These are phyloP conservation scores for Archaeoteleia sp. DNA, from an alignment of 2,888 invertebrate genomes.

Conservation along the genomic window DNA sequence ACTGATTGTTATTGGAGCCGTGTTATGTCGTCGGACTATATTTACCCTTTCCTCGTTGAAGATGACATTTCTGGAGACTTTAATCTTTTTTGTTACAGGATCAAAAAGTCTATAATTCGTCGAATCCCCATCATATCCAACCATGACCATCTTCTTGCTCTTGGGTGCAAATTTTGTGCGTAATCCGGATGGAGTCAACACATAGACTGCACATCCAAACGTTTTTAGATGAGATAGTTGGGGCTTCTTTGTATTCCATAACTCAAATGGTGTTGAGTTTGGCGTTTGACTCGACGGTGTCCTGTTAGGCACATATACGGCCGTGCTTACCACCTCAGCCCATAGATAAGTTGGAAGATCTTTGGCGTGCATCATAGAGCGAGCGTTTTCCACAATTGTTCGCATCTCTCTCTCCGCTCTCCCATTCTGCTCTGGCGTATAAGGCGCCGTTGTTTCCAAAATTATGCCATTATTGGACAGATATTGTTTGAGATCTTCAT, in stretches of 20 bases:
- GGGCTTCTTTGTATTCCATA: constrained; percentile 18
- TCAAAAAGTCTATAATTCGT: constrained; percentile 21
- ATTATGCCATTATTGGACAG: background rate
- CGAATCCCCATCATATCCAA: constrained; percentile 38
- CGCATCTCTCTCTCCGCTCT: background rate
- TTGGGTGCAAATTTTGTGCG: constrained; percentile 32
- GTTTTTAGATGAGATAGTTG: constrained; percentile 11
- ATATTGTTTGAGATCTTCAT: constrained; percentile 3
- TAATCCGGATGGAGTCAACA: constrained; percentile 30
- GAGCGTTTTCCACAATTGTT: background rate
- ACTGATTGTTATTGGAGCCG: too few relatives aligned
- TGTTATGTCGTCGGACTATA: too few relatives aligned
- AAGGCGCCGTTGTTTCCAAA: background rate
- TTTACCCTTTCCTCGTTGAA: too few relatives aligned
- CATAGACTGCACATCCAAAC: constrained; percentile 21
- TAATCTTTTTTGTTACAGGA: constrained; percentile 11
- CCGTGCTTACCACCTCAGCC: constrained; percentile 32
- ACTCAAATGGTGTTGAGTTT: constrained; percentile 15
- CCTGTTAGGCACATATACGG: constrained; percentile 21
- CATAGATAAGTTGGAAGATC: constrained; percentile 43
- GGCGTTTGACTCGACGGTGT: background rate
- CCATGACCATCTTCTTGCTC: constrained; percentile 24
- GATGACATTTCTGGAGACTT: too few relatives aligned
- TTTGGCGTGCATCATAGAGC: constrained; percentile 11
- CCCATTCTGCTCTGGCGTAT: background rate